Percentiles rank a stretch among this genome's conserved stretches.
Conservation (phyloP, 2,113 vertebrate genomes). For the Paralichthys olivaceus region DNA sequence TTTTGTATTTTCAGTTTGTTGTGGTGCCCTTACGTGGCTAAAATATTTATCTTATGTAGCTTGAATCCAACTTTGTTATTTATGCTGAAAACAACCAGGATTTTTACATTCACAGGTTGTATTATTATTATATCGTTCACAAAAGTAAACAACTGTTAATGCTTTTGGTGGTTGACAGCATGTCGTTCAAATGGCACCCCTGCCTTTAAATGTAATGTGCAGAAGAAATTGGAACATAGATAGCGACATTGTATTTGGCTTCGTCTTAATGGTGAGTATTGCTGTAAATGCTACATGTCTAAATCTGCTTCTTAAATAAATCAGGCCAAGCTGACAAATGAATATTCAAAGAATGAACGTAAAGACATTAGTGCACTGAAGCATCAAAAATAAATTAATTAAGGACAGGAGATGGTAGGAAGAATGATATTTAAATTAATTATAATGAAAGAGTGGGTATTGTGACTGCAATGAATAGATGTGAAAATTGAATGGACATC, state of each 20-base stretch:
- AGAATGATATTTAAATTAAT: conserved; percentile 24
- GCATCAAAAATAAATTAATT: conserved; percentile 23
- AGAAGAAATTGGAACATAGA: too few relatives aligned
- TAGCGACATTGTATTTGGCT: too few relatives aligned
- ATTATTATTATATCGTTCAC: too few relatives aligned
- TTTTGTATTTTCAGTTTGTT: background rate
- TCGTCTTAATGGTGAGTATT: background rate
- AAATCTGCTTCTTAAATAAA: background rate
- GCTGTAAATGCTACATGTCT: background rate
- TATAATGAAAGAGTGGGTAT: conserved; percentile 19
- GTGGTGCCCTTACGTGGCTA: background rate
- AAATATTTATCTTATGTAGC: background rate
- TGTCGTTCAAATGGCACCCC: background rate
- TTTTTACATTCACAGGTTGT: too few relatives aligned
- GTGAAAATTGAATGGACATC: conserved; percentile 32
- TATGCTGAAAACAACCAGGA: too few relatives aligned
- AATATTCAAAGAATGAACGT: background rate
- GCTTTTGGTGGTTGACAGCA: too few relatives aligned
- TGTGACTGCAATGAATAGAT: conserved; percentile 22
- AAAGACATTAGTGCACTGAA: background rate
- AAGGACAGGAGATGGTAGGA: background rate
- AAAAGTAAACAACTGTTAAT: too few relatives aligned
- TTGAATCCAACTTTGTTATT: background rate
- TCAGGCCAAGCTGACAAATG: background rate
- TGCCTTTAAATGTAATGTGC: too few relatives aligned